Base-by-base conservation (phyloP, 2,113 vertebrate species). In the Protobothrops flavoviridis region DNA sequence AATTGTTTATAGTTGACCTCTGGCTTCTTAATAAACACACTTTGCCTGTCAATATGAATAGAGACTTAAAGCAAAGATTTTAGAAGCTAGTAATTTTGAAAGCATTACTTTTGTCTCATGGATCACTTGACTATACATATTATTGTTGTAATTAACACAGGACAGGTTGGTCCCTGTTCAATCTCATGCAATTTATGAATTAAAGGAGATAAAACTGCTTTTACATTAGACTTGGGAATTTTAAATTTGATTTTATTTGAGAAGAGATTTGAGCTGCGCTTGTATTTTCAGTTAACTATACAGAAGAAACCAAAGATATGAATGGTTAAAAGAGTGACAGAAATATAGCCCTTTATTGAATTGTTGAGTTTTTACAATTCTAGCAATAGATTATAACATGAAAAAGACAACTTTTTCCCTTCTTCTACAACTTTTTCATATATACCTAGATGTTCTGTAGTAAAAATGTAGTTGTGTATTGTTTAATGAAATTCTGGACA, bases 1-100 rank as follows among this genome's bases (percentile, higher is more conserved):
- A 92, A 85, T 91, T 91, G 59, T 94, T 94, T 92, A 69, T 90
- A 64, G 74, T n/a, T 33, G 64, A 1, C 88, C 74, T 91, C 23
- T 87, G 1, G 24, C 4, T 69, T 93, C 29, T 91, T 93, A 87
- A 90, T 61, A 92, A 74, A 93, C 87, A 91, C 26, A 86, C 2
- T 89, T 90, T 56, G 26, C 26, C 5, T 89, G 64, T 93, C 86
- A 94, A 39, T 24, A 90, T 8, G 0, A 93, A 74, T 2, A 81
- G 4, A 93, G 5, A 1, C 21, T 85, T 5, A 85, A 4, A 91
- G 57, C 29, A 64, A 59, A 85, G 85, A 45, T 3, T 39, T 24
- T 90, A n/a, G 53, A 92, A 93, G 90, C 0, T 0, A 85, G 0
- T 43, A 4, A 64, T 33, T 93, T 89, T 91, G 17, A 91, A 92